Conservation (phyloP, 2,113 vertebrate genomes). For the Grus americana region DNA sequence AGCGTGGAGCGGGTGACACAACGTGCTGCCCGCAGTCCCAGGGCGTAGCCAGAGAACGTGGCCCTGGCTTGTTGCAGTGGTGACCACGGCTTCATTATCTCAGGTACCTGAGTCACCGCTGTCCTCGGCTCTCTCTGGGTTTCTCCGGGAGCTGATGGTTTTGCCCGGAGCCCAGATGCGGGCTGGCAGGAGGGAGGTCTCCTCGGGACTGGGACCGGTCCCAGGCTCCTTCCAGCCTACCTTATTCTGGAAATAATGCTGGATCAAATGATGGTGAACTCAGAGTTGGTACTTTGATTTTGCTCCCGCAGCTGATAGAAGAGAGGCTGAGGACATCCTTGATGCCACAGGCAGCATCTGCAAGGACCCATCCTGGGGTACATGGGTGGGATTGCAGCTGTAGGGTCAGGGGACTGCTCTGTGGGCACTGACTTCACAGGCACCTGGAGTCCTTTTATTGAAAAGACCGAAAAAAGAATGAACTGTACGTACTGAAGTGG, state of each 20-base stretch:
- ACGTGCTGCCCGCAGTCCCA: neutral
- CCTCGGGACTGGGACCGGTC: neutral
- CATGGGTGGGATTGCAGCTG: too few species aligned
- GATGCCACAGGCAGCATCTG: too few species aligned
- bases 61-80: neutral
- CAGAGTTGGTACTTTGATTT: neutral
- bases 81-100: neutral
- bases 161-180: accelerated
- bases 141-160: neutral
- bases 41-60: accelerated
- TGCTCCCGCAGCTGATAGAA: too few species aligned
- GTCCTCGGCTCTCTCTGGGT: too few species aligned
- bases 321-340: too few species aligned
- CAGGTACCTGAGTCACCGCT: too few species aligned
- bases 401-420: too few species aligned
- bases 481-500: accelerated
- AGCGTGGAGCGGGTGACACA: neutral
- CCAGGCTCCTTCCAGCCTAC: neutral
- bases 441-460: neutral
- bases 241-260: neutral
- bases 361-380: neutral
- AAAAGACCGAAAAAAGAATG: neutral
- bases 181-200: neutral
- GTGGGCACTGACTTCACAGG: neutral
- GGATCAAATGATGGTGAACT: neutral